A percentile compares a stretch with the other conserved stretches of the same genome.
phyloP scores from a whole-genome alignment of 2,797 vertebrate species.

The Sitta carolinensis region DNA sequence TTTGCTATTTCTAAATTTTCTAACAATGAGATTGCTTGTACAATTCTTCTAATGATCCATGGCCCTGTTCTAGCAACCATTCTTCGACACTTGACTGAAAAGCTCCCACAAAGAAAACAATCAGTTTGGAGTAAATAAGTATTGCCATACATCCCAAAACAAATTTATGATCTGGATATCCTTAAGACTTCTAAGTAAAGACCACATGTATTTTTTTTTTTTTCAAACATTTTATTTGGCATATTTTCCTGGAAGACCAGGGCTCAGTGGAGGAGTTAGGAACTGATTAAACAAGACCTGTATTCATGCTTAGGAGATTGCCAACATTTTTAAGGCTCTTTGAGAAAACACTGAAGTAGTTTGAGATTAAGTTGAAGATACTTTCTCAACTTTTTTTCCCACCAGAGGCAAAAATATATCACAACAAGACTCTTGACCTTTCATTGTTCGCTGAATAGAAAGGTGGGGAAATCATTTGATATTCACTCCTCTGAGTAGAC shows the following conservation, averaged over 20 bases:
- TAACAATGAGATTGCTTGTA: no score
- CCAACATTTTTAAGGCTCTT: neutral
- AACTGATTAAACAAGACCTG: neutral
- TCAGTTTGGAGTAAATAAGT: neutral
- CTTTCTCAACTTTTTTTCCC: neutral
- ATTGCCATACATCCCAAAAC: neutral
- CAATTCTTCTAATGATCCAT: no score
- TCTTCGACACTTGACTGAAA: neutral
- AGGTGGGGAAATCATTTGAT: neutral
- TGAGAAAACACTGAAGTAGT: neutral
- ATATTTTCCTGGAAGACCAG: conserved; percentile 15
- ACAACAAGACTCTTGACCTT: neutral
- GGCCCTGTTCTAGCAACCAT: no score
- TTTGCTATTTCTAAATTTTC: no score
- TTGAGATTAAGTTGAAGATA: neutral
- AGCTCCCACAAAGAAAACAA: neutral
- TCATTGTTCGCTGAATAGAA: neutral
- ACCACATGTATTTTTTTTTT: neutral
- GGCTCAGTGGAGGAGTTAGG: neutral
- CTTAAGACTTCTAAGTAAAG: neutral
- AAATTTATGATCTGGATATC: neutral
- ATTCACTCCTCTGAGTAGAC: neutral
- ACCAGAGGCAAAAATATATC: neutral
- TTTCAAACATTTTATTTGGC: conserved; percentile 48
- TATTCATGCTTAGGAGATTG: neutral